These are phyloP conservation scores for Epinotia brunnichana DNA, from an alignment of 2,888 invertebrate species.

Conservation along the genomic window DNA sequence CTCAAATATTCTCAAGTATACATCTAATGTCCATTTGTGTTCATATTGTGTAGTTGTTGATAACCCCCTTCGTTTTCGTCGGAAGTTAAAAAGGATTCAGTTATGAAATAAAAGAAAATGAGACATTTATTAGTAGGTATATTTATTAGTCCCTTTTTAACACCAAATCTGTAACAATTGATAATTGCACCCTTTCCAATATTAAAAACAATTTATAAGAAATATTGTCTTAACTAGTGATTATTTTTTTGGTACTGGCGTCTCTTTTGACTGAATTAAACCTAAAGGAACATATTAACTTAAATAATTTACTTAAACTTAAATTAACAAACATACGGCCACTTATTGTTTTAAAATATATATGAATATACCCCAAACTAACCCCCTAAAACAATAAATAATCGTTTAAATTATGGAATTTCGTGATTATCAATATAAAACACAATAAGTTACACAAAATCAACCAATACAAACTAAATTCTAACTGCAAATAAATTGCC, in stretches of 20 bases:
- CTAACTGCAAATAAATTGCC: constrained; percentile 56
- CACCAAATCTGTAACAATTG: constrained; percentile 6
- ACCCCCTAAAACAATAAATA: constrained; percentile 47
- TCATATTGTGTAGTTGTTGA: too few relatives aligned
- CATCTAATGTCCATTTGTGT: too few relatives aligned
- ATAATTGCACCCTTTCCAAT: constrained; percentile 26
- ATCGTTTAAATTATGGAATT: constrained; percentile 23
- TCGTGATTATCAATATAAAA: constrained; percentile 1
- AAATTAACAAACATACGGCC: constrained; percentile 59
- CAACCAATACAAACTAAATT: constrained; percentile 10
- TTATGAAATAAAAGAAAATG: background rate
- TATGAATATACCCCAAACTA: constrained; percentile 46
- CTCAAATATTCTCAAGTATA: too few relatives aligned
- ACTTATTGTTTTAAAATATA: constrained; percentile 48
- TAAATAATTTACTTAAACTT: constrained; percentile 17
- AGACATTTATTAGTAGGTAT: constrained; percentile 3
- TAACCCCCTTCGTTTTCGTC: too few relatives aligned
- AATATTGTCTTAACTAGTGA: constrained; percentile 56
- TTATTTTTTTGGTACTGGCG: constrained; percentile 79
- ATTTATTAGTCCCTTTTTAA: constrained; percentile 32
- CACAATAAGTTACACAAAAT: constrained; percentile 6
- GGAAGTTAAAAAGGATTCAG: background rate
- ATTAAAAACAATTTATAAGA: background rate
- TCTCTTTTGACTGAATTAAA: constrained; percentile 55
- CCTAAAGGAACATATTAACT: constrained; percentile 29